A percentile compares a stretch with the other conserved stretches of the same genome.
Evolutionary conservation across 1,140 invertebrate species (phyloP).

Genomic region (Drosophila aff.): DNA sequence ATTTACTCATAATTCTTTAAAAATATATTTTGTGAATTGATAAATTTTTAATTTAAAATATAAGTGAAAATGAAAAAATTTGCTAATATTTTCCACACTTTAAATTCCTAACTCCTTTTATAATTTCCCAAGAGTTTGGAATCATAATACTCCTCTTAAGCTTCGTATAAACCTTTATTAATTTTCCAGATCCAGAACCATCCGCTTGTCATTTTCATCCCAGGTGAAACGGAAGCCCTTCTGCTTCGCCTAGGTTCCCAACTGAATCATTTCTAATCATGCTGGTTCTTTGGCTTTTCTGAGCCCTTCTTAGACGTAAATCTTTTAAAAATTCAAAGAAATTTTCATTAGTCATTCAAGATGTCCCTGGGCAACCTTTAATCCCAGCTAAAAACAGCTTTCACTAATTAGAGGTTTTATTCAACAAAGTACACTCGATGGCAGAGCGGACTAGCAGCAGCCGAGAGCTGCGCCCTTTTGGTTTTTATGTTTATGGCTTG

Average conservation of each 20-base stretch:
- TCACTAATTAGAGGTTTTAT: constrained; percentile 54
- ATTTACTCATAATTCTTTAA: no score
- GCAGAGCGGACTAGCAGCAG: constrained; percentile 1
- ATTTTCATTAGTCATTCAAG: constrained; percentile 45
- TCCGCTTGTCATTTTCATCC: not conserved
- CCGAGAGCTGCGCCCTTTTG: constrained; percentile 33
- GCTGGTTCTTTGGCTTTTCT: not conserved
- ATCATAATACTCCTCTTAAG: not conserved
- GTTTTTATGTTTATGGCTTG: constrained; percentile 52
- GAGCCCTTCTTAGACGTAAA: constrained; percentile 22
- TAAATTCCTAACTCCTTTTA: not conserved
- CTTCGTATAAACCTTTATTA: constrained; percentile 2
- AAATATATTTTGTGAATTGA: no score
- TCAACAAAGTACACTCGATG: constrained; percentile 48
- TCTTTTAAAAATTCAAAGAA: constrained; percentile 44
- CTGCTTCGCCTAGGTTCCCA: not conserved
- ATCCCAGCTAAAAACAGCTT: constrained; percentile 45
- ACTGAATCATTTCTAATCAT: constrained; percentile 30
- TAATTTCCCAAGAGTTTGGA: not conserved
- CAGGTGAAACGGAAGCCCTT: not conserved
- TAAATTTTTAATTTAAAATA: no score
- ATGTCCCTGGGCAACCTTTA: constrained; percentile 41
- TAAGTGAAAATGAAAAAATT: no score
- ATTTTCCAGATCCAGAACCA: constrained; percentile 18
- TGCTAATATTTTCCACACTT: not conserved